Conservation (phyloP, 2,888 invertebrate genomes). For the Rhagonycha fulva region DNA sequence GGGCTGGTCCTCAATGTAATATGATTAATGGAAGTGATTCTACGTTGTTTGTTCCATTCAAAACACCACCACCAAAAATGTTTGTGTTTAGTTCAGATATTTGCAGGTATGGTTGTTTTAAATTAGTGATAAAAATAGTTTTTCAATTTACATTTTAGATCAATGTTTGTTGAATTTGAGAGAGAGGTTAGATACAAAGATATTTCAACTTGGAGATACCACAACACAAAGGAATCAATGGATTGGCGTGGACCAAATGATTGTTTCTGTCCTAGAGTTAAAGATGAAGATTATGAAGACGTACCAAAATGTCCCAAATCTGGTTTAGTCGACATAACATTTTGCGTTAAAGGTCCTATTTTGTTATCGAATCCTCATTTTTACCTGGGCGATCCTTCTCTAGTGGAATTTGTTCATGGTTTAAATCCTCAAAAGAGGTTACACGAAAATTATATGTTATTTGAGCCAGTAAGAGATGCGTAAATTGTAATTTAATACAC, state of each 20-base stretch:
- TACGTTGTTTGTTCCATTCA: slow-evolving; percentile 58
- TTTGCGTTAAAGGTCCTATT: slow-evolving; percentile 64
- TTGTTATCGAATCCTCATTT: slow-evolving; percentile 70
- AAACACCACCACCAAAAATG: slow-evolving; percentile 48
- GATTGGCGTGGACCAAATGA: slow-evolving; percentile 56
- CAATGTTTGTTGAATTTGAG: slow-evolving; percentile 55
- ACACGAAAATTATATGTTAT: slow-evolving; percentile 63
- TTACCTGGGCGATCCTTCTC: slow-evolving; percentile 61
- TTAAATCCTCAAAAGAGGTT: slow-evolving; percentile 58
- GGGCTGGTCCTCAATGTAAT: slow-evolving; percentile 59
- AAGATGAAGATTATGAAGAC: slow-evolving; percentile 56
- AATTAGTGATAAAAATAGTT: not conserved
- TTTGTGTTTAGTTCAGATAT: slow-evolving; percentile 61
- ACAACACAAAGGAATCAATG: slow-evolving; percentile 54
- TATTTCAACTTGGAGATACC: slow-evolving; percentile 58
- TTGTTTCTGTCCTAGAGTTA: slow-evolving; percentile 60
- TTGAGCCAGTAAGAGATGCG: slow-evolving; percentile 63
- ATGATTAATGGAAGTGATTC: slow-evolving; percentile 62
- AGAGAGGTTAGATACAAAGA: slow-evolving; percentile 50
- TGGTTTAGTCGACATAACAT: slow-evolving; percentile 59
- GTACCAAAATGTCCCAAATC: slow-evolving; percentile 58
- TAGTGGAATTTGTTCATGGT: slow-evolving; percentile 60
- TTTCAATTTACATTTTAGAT: slow-evolving; percentile 49
- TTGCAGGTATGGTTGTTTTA: slow-evolving; percentile 57
- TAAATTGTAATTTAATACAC: not conserved